Percentiles rank a stretch among this genome's conserved stretches.
Conservation (phyloP, 2,113 vertebrate species). For the Hucho hucho region DNA sequence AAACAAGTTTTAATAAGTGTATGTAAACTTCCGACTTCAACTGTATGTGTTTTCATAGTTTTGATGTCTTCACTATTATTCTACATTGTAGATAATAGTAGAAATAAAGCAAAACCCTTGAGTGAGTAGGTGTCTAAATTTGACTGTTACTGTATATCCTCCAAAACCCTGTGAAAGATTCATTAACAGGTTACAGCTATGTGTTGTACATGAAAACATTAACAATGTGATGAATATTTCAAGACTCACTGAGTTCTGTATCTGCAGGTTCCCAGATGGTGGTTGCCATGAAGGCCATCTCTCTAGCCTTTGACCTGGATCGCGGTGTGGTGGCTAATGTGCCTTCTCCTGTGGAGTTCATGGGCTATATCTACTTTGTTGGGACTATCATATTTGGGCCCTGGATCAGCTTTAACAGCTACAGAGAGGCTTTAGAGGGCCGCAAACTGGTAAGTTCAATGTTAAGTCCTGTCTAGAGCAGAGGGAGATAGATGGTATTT, state of each 20-base stretch:
- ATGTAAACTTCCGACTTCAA: no score
- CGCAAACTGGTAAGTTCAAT: conserved; percentile 76
- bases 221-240: no score
- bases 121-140: no score
- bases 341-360: conserved; percentile 87
- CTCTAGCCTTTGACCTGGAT: conserved; percentile 90
- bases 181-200: no score
- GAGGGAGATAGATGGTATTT: neutral
- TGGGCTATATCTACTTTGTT: conserved; percentile 91
- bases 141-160: no score
- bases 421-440: conserved; percentile 84
- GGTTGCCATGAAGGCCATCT: conserved; percentile 93
- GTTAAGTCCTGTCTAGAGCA: neutral
- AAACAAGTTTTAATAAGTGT: no score
- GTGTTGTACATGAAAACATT: no score
- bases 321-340: conserved; percentile 78
- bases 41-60: no score
- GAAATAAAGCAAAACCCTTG: no score
- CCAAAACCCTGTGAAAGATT: no score
- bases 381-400: conserved; percentile 91
- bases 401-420: conserved; percentile 88
- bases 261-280: conserved; percentile 90
- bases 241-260: neutral
- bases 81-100: no score
- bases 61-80: no score